These are phyloP conservation scores for Sycophila texana DNA, from an alignment of 2,888 invertebrate species.

Conservation along the genomic window DNA sequence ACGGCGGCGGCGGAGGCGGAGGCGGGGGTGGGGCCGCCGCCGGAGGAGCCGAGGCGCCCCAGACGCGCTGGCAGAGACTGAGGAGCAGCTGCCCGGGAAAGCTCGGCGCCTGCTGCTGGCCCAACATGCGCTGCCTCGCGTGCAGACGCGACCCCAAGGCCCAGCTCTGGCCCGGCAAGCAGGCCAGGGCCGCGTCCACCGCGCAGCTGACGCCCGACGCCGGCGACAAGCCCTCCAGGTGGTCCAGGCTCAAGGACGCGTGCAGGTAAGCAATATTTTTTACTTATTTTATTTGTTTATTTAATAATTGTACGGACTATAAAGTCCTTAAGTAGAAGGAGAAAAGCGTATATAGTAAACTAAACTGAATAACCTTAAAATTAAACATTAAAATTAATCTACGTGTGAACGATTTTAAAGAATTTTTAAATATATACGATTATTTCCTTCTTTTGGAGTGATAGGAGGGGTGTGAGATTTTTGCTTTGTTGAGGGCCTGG, in stretches of 20 bases:
- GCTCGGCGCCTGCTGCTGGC: conserved; percentile 61
- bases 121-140: conserved; percentile 69
- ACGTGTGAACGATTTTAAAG: no score
- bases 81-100: background rate
- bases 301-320: no score
- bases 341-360: no score
- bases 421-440: no score
- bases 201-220: conserved; percentile 48
- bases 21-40: background rate
- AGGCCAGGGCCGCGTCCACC: conserved; percentile 55
- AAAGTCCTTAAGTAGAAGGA: no score
- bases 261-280: conserved; percentile 66
- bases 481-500: no score
- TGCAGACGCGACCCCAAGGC: conserved; percentile 69
- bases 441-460: no score
- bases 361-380: no score
- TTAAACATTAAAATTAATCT: no score
- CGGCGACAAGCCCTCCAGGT: conserved; percentile 59
- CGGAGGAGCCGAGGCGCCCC: conserved; percentile 8
- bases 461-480: no score
- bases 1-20: background rate
- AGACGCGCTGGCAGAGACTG: background rate
- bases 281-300: conserved; percentile 19
- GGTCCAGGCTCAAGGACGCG: conserved; percentile 67
- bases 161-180: conserved; percentile 64